Evolutionary conservation across 2,888 invertebrate species (phyloP).

Genomic region (Drosophila mulleri): DNA sequence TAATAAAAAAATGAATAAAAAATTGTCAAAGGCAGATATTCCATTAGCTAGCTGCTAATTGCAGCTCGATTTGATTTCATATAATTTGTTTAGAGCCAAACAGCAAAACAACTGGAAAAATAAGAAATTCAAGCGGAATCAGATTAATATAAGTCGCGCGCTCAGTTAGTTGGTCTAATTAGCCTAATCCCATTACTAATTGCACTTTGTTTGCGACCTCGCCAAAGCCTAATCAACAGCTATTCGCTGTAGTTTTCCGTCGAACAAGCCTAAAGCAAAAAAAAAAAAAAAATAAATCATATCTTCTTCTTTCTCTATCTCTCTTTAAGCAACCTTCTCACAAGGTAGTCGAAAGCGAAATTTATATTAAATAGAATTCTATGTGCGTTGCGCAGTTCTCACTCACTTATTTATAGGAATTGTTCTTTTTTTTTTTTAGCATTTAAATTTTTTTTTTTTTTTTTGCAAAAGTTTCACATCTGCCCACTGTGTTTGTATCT

Average conservation of each 20-base stretch:
- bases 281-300: constrained; percentile 8
- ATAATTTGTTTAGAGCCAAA: constrained; percentile 42
- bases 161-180: constrained; percentile 13
- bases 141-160: neutral
- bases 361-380: constrained; percentile 52
- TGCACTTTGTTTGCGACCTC: constrained; percentile 4
- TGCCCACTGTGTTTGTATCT: constrained; percentile 10
- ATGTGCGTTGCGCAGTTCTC: constrained; percentile 22
- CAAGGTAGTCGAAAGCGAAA: constrained; percentile 49
- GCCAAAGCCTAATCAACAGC: constrained; percentile 2
- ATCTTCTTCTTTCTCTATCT: neutral
- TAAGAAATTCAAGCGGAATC: neutral
- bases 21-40: constrained; percentile 17
- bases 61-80: constrained; percentile 33
- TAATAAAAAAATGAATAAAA: neutral
- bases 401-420: constrained; percentile 58
- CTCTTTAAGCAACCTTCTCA: constrained; percentile 1
- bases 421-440: constrained; percentile 1
- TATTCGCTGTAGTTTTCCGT: constrained; percentile 42
- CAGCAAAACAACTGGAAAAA: constrained; percentile 16
- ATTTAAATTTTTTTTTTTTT: constrained; percentile 2
- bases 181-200: neutral
- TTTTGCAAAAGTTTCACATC: constrained; percentile 27
- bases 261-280: constrained; percentile 12
- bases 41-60: constrained; percentile 67